These are phyloP conservation scores for Erynnis tages DNA, from an alignment of 2,888 invertebrate genomes.

Conservation along the genomic window DNA sequence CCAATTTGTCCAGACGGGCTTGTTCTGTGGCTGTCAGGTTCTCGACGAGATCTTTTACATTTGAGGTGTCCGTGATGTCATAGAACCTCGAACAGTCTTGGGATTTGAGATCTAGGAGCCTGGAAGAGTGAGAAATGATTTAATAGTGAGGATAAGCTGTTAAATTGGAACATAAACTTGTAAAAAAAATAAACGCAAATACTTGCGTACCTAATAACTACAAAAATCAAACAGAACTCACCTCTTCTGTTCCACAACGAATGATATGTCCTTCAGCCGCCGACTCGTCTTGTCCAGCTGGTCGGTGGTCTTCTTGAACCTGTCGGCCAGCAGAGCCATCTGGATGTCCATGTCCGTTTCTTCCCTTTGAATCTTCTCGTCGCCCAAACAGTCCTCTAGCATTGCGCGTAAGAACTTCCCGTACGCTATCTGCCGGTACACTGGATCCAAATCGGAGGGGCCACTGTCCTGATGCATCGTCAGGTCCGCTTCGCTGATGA, in stretches of 20 bases:
- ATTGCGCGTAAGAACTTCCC: conserved; percentile 60
- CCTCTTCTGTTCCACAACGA: conserved; percentile 73
- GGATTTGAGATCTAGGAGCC: conserved; percentile 58
- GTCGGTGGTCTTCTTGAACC: conserved; percentile 67
- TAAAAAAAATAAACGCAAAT: too few species aligned
- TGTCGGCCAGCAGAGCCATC: conserved; percentile 65
- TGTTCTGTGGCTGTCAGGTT: conserved; percentile 50
- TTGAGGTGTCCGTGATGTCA: conserved; percentile 48
- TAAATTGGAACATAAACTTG: too few species aligned
- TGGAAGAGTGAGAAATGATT: too few species aligned
- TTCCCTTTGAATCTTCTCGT: conserved; percentile 65
- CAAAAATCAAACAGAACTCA: conserved; percentile 36
- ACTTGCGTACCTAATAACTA: too few species aligned
- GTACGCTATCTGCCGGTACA: conserved; percentile 57
- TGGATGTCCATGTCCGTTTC: conserved; percentile 67
- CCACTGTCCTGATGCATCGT: conserved; percentile 45
- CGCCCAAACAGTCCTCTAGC: conserved; percentile 62
- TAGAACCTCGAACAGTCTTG: conserved; percentile 50
- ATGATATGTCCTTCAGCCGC: conserved; percentile 69
- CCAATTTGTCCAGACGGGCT: conserved; percentile 53
- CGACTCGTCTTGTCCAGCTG: conserved; percentile 69
- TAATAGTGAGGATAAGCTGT: background rate
- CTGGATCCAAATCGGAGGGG: conserved; percentile 49
- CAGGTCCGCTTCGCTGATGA: conserved; percentile 42
- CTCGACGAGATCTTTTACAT: conserved; percentile 44